Base-by-base conservation (phyloP, 2,888 invertebrate species). In the Pinctada fucata region DNA sequence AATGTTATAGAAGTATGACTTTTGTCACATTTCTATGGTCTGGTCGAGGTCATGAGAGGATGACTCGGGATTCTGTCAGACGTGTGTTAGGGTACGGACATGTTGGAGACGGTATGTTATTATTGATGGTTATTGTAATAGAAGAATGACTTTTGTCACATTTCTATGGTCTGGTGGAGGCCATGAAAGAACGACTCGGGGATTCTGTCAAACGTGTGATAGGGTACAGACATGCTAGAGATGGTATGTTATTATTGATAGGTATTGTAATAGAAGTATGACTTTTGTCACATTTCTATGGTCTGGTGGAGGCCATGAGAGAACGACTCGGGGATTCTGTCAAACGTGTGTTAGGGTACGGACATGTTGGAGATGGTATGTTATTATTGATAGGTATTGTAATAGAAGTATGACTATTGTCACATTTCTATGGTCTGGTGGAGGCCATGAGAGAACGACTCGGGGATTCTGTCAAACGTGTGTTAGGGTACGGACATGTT, bases 221-320 rank as follows among this genome's bases (percentile, higher is more conserved):
- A 68, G 99, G 98, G 10, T 99, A 97, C 91, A 99, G 99, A 2
- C 99, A 99, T 93, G 93, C 99, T 82, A 99, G 99, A 13, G 99
- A 99, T 93, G 97, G 92, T 92, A 83, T 81, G 90, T 85, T 47
- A 13, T 13, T 2, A 68, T 51, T 8, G 96, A 97, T 85, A 98
- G 98, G 5, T 98, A 97, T 93, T 95, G 96, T 73, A 58, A 3
- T 98, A 96, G 93, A 99, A 99, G 91, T 99, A 99, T 91, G 99
- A 99, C 92, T 95, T 99, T 3, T 98, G 99, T 0, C 92, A 6
- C 93, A 95, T 77, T 99, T 97, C 93, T 99, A 99, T 92, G 95
- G 95, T 31, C 93, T 98, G 66, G 96, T 98, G 3, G 95, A 95
- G 31, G 94, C 94, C 51, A 94, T 91, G 82, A 97, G 92, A 50